Percentiles rank a stretch among this genome's conserved stretches.
phyloP scores from a whole-genome alignment of 2,797 vertebrate genomes.

The Malurus splendens region DNA sequence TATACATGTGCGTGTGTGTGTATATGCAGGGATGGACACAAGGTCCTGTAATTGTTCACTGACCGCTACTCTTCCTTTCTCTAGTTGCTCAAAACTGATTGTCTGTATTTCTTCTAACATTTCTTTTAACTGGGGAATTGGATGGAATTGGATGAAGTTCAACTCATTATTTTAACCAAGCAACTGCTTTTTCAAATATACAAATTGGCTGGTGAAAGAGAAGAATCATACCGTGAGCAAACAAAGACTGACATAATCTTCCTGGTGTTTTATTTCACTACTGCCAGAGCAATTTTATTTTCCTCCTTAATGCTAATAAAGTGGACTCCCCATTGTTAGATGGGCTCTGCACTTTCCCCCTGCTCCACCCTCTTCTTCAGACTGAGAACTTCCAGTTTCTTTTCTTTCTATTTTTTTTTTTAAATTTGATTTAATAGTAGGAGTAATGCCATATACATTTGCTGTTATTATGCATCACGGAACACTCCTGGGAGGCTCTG shows the following conservation, averaged over 20 bases:
- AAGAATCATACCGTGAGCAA: conserved; percentile 60
- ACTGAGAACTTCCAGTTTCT: not conserved
- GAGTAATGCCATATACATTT: not conserved
- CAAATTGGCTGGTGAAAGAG: conserved; percentile 53
- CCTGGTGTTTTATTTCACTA: conserved; percentile 46
- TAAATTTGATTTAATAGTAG: not conserved
- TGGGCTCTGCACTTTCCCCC: conserved; percentile 30
- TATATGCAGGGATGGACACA: not conserved
- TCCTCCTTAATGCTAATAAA: conserved; percentile 49
- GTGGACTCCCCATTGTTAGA: conserved; percentile 29
- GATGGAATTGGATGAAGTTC: conserved; percentile 17
- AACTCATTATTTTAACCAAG: conserved; percentile 56
- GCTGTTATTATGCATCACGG: not conserved
- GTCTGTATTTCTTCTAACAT: not conserved
- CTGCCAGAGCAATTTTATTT: conserved; percentile 49
- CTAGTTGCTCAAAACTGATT: not conserved
- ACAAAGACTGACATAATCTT: conserved; percentile 58
- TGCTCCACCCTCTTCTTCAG: conserved; percentile 26
- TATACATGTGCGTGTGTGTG: not conserved
- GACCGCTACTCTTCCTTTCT: not conserved
- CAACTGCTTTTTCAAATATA: conserved; percentile 43
- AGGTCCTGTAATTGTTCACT: not conserved
- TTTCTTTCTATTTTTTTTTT: not conserved
- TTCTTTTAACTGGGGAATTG: not conserved
- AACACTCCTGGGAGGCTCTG: not conserved